Percentiles rank a stretch among this genome's conserved stretches.
Evolutionary conservation across 1,140 invertebrate species (phyloP).

Genomic region (Hestina assimilis): DNA sequence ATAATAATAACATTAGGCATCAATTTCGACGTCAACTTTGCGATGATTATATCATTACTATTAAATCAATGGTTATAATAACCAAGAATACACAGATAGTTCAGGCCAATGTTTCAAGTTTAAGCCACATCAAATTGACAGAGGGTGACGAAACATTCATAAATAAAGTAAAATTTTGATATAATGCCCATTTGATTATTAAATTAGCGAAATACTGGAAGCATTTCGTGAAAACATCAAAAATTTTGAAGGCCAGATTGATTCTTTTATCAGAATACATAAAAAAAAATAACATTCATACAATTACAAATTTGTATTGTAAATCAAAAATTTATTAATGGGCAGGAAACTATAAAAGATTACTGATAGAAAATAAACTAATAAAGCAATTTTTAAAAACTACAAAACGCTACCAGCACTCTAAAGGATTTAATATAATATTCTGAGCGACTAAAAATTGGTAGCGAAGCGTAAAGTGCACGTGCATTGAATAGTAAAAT

Average conservation of each 20-base stretch:
- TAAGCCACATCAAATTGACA: slow-evolving; percentile 26
- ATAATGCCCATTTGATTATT: slow-evolving; percentile 52
- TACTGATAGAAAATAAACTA: slow-evolving; percentile 26
- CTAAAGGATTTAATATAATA: neutral
- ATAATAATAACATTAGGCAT: too few species aligned
- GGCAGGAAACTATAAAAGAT: slow-evolving; percentile 15
- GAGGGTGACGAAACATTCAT: slow-evolving; percentile 45
- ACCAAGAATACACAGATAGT: neutral
- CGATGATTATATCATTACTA: too few species aligned
- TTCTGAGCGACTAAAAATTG: slow-evolving; percentile 3
- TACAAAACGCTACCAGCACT: neutral
- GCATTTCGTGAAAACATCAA: slow-evolving; percentile 32
- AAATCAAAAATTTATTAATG: slow-evolving; percentile 6
- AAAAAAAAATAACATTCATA: slow-evolving; percentile 25
- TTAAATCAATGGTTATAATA: too few species aligned
- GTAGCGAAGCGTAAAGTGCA: slow-evolving; percentile 34
- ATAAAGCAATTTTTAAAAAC: slow-evolving; percentile 17
- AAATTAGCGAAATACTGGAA: slow-evolving; percentile 27
- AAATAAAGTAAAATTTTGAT: slow-evolving; percentile 36
- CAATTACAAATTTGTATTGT: slow-evolving; percentile 7
- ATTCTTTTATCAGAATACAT: slow-evolving; percentile 57
- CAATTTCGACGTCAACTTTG: too few species aligned
- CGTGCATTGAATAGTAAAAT: slow-evolving; percentile 42
- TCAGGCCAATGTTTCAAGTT: neutral
- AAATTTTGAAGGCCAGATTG: slow-evolving; percentile 46